Conservation (phyloP, 2,797 vertebrate species). For the Emys orbicularis region DNA sequence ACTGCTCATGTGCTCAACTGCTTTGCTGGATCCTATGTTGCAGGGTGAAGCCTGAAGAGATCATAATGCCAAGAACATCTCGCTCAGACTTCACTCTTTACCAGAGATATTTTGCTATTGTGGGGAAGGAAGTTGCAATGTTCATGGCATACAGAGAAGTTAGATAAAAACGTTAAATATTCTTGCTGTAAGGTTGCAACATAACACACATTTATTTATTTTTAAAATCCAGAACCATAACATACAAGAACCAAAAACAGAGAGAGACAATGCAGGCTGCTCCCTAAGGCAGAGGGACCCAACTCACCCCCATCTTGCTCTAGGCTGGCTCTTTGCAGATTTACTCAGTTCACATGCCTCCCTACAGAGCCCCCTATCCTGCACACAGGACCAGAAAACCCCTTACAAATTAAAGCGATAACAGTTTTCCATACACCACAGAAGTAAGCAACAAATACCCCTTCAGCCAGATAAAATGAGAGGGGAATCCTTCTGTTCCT, state of each 20-base stretch:
- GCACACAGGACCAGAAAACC: not conserved
- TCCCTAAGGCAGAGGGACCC: not conserved
- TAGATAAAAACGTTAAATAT: not conserved
- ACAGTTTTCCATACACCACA: not conserved
- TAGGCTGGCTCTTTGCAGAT: not conserved
- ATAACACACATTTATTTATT: too few species aligned
- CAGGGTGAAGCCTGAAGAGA: conserved; percentile 8
- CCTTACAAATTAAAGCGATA: not conserved
- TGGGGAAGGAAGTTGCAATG: not conserved
- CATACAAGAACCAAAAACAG: not conserved
- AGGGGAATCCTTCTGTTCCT: not conserved
- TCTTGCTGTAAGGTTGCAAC: not conserved
- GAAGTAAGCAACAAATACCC: conserved; percentile 23
- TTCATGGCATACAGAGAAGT: not conserved
- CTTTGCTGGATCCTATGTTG: not conserved
- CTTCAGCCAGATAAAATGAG: not conserved
- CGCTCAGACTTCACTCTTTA: not conserved
- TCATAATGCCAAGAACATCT: not conserved
- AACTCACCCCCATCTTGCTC: not conserved
- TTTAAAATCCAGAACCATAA: not conserved
- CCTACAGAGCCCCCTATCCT: not conserved
- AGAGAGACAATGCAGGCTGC: not conserved
- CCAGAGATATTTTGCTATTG: conserved; percentile 35
- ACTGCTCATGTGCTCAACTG: fast-evolving
- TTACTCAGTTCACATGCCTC: not conserved